Evolutionary conservation across 2,888 invertebrate species (phyloP), one percentile per base, ranked within the genome.

Genomic region (Ceraclea dissimilis): DNA sequence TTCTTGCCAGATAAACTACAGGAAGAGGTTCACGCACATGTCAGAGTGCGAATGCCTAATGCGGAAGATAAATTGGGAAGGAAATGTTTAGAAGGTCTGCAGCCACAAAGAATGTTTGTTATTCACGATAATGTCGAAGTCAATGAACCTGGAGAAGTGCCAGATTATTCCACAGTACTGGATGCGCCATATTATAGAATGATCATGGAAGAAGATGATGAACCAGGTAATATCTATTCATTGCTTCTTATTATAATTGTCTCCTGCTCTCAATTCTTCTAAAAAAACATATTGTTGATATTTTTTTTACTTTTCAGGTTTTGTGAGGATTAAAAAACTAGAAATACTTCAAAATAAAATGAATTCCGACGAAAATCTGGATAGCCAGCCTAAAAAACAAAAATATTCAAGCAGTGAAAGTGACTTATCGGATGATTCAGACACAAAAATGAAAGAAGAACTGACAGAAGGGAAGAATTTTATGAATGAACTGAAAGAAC

Each of bases 41-140:
- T 88, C 1, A 72, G 71, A 44, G 73, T 89, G 1, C 72, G 70
- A 44, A 21, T 18, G 13, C 21, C 20, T 2, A 19, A 10, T 21
- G 44, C 67, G 64, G 2, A 67, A 66, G 2, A 62, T 62, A 2
- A 60, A 66, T 33, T 66, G 67, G 33, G 65, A 63, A 0, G 46
- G 62, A 13, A 62, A 63, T 17, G 65, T 62, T 58, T 70, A 0
- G 82, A 85, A 66, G 79, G 84, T 0, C 67, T 90, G 17, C 78
- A 81, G 39, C 75, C 82, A 0, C 81, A 83, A 43, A 75, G 86
- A 44, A 78, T 87, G 50, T 88, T 80, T 65, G 78, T 88, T 22
- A 79, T 87, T 8, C 84, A 87, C 63, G 85, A 89, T 64, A 88
- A 86, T 58, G 79, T 90, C 31, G 86, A 88, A 65, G 82, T 89